Evolutionary conservation across 2,888 invertebrate genomes (phyloP).

Genomic region (Listrodromus nycthemerus): DNA sequence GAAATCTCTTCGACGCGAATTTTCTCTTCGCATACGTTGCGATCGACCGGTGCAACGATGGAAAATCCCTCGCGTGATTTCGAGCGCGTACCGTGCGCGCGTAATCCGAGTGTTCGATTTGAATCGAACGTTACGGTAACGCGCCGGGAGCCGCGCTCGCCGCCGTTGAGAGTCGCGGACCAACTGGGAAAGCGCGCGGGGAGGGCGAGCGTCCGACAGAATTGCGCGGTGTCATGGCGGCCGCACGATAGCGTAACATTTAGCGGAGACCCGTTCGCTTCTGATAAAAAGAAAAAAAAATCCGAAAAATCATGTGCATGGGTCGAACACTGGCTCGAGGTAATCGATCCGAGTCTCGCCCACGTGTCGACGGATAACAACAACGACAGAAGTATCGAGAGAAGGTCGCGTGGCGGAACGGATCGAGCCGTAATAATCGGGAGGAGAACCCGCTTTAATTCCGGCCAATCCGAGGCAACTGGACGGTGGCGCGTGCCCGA

Average conservation of each 20-base stretch:
- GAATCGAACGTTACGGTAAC: conserved; percentile 51
- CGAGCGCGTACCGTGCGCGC: conserved; percentile 9
- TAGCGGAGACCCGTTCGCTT: neutral
- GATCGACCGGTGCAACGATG: conserved; percentile 17
- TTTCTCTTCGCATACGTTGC: neutral
- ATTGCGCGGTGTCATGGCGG: conserved; percentile 76
- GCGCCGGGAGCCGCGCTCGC: conserved; percentile 26
- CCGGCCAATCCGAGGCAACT: neutral
- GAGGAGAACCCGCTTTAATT: conserved; percentile 7
- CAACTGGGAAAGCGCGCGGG: conserved; percentile 72
- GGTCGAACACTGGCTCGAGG: conserved; percentile 1
- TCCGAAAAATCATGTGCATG: neutral
- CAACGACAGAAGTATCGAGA: neutral
- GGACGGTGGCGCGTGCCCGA: conserved; percentile 50
- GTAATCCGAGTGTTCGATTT: conserved; percentile 37
- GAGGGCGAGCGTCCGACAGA: conserved; percentile 71
- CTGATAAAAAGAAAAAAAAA: neutral
- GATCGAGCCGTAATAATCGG: conserved; percentile 21
- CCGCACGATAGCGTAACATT: conserved; percentile 70
- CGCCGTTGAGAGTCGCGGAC: neutral
- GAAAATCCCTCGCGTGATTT: conserved; percentile 6
- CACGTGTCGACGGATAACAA: conserved; percentile 1
- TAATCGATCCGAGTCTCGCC: conserved; percentile 5
- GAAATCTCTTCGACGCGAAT: neutral
- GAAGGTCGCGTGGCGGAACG: conserved; percentile 12